A percentile compares a stretch with the other conserved stretches of the same genome.
Conservation (phyloP, 1,140 invertebrate species). For the Phymastichus coffea region DNA sequence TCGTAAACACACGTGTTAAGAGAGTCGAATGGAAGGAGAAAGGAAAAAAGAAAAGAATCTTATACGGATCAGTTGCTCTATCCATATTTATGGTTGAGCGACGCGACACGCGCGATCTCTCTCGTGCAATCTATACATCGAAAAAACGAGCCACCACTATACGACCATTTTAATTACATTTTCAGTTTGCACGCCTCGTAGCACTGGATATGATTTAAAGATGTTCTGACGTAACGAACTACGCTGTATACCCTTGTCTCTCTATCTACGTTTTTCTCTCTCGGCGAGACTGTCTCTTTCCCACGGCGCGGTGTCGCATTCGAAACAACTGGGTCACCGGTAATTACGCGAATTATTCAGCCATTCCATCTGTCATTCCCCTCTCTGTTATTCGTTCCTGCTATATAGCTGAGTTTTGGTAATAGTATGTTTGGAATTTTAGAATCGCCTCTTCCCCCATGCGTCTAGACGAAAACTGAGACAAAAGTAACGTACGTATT, state of each 20-base stretch:
- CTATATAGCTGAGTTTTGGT: too few species aligned
- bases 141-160: not conserved
- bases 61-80: too few species aligned
- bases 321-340: conserved; percentile 12
- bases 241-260: not conserved
- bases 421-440: too few species aligned
- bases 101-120: too few species aligned
- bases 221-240: not conserved
- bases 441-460: too few species aligned
- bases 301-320: not conserved
- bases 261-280: not conserved
- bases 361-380: not conserved
- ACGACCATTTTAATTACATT: not conserved
- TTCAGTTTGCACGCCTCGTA: not conserved
- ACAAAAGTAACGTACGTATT: too few species aligned
- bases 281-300: not conserved
- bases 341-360: conserved; percentile 18
- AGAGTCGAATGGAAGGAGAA: not conserved
- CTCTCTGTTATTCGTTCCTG: too few species aligned
- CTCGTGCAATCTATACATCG: not conserved
- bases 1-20: too few species aligned
- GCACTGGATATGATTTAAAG: conserved; percentile 1
- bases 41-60: not conserved
- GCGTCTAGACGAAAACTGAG: too few species aligned
- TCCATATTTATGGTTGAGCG: too few species aligned